These are phyloP conservation scores for Myathropa florea DNA, from an alignment of 2,888 invertebrate species.

Conservation along the genomic window DNA sequence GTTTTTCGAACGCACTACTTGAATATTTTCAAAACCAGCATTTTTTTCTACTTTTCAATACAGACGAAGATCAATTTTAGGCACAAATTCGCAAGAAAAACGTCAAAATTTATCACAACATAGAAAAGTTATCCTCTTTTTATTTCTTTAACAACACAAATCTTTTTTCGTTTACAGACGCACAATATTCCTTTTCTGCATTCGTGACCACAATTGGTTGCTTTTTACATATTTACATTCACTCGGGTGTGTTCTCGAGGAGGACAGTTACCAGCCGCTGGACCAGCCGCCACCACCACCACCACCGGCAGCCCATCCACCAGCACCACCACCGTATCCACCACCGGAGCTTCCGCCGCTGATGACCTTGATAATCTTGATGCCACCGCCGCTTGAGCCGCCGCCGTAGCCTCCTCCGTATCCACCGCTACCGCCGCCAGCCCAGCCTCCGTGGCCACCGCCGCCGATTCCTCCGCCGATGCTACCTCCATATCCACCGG, in stretches of 20 bases:
- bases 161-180: background rate
- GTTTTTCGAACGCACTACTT: too few species aligned
- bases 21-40: too few species aligned
- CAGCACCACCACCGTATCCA: constrained; percentile 20
- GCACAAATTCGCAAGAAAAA: background rate
- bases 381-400: constrained; percentile 40
- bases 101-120: background rate
- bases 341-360: constrained; percentile 38
- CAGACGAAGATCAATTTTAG: background rate
- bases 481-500: constrained; percentile 34
- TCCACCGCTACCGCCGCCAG: background rate
- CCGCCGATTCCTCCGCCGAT: constrained; percentile 25
- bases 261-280: constrained; percentile 30
- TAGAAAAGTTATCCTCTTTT: background rate
- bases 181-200: background rate
- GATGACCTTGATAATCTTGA: constrained; percentile 33
- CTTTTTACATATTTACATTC: constrained; percentile 50
- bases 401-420: constrained; percentile 4
- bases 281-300: constrained; percentile 45
- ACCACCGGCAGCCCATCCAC: constrained; percentile 36
- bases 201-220: background rate
- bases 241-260: background rate
- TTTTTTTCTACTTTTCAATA: too few species aligned
- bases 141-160: background rate
- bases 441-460: constrained; percentile 13